Conservation (phyloP, 2,888 invertebrate species). For the Hirtodrosophila cameraria region DNA sequence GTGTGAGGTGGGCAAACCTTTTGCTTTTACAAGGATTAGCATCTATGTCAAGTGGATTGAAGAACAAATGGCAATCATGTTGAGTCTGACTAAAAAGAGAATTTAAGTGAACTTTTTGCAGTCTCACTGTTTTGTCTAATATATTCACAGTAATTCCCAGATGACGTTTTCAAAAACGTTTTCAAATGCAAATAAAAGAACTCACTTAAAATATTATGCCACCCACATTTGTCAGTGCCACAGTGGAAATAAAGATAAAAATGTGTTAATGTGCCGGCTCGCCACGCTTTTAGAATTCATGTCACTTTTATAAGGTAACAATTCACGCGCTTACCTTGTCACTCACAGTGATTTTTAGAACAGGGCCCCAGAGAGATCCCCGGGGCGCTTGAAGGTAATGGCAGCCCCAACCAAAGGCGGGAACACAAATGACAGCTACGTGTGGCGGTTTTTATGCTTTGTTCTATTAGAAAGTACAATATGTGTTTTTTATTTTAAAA, state of each 20-base stretch:
- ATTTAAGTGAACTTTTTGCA: not conserved
- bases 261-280: conserved; percentile 67
- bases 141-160: conserved; percentile 58
- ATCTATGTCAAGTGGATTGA: conserved; percentile 58
- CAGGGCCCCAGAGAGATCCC: conserved; percentile 55
- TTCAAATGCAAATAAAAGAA: conserved; percentile 74
- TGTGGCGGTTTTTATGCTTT: conserved; percentile 38
- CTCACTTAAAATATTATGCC: conserved; percentile 76
- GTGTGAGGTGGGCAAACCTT: conserved; percentile 46
- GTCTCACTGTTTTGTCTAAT: conserved; percentile 29
- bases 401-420: conserved; percentile 2
- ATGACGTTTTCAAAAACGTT: conserved; percentile 46
- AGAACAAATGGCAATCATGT: conserved; percentile 32
- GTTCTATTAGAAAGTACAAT: not conserved
- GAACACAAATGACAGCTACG: conserved; percentile 66
- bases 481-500: not conserved
- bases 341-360: conserved; percentile 57
- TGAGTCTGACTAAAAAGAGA: not conserved
- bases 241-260: conserved; percentile 45
- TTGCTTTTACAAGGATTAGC: conserved; percentile 64
- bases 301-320: conserved; percentile 76
- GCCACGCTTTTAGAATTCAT: conserved; percentile 78
- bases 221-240: conserved; percentile 56
- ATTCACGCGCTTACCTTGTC: conserved; percentile 68
- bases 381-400: not conserved